Conservation (phyloP, 2,797 vertebrate genomes). For the Eulemur mongoz region DNA sequence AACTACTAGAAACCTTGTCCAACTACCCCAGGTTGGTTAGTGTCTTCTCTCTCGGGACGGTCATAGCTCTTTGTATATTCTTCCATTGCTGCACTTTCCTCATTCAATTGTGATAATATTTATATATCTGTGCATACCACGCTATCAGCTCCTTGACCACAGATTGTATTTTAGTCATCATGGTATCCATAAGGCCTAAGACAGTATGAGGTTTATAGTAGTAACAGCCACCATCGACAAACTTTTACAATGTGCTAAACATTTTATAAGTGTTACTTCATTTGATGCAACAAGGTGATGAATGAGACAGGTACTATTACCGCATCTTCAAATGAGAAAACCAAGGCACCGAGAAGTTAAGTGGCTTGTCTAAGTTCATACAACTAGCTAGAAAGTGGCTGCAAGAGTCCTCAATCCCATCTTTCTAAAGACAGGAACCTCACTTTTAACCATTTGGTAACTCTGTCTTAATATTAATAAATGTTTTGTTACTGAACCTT, state of each 20-base stretch:
- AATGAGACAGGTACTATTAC: background rate
- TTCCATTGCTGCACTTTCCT: background rate
- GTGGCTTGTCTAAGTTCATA: background rate
- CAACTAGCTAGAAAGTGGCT: background rate
- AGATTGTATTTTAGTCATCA: background rate
- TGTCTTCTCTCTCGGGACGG: background rate
- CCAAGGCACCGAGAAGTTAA: background rate
- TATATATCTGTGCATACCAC: background rate
- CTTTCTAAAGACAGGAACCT: background rate
- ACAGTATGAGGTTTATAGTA: background rate
- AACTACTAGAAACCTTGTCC: background rate
- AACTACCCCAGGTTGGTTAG: background rate
- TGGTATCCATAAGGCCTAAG: background rate
- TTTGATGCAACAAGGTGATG: background rate
- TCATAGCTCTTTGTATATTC: background rate
- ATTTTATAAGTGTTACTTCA: background rate
- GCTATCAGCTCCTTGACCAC: background rate
- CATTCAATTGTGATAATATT: background rate
- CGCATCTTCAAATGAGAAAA: background rate
- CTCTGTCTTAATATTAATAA: background rate
- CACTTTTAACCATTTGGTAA: background rate
- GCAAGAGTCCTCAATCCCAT: background rate
- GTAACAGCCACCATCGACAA: background rate
- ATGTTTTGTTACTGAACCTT: background rate
- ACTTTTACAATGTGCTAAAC: background rate